phyloP scores from a whole-genome alignment of 1,140 invertebrate species.

The Gerris buenoi region DNA sequence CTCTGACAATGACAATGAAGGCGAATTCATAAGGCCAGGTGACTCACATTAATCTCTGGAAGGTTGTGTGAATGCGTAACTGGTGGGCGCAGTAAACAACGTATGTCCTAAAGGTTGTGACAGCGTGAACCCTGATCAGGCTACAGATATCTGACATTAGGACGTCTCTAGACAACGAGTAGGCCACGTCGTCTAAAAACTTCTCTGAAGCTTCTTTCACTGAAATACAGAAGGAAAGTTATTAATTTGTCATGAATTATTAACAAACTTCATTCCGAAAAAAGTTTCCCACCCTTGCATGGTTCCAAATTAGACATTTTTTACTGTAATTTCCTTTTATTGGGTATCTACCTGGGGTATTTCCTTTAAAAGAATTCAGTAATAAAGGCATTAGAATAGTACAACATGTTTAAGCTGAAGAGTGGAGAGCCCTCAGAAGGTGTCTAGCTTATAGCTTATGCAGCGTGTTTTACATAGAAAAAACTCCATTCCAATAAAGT shows the following conservation, averaged over 20 bases:
- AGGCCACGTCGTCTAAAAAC: constrained; percentile 71
- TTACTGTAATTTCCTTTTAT: too few relatives aligned
- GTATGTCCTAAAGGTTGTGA: constrained; percentile 66
- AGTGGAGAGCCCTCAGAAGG: too few relatives aligned
- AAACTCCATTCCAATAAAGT: too few relatives aligned
- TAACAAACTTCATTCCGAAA: too few relatives aligned
- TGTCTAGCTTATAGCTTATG: too few relatives aligned
- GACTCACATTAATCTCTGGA: constrained; percentile 55
- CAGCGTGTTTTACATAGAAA: too few relatives aligned
- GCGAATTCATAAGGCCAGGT: constrained; percentile 2
- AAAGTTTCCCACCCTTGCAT: too few relatives aligned
- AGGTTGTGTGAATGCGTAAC: constrained; percentile 59
- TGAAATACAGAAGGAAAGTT: constrained; percentile 30
- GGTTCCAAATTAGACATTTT: too few relatives aligned
- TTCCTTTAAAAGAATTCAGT: too few relatives aligned
- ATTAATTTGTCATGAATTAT: constrained; percentile 9
- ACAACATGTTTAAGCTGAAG: too few relatives aligned
- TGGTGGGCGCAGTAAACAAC: constrained; percentile 84
- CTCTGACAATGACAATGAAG: neutral
- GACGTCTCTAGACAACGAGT: constrained; percentile 73
- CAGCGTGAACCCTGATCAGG: constrained; percentile 62
- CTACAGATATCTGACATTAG: constrained; percentile 64
- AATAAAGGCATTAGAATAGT: too few relatives aligned
- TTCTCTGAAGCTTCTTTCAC: constrained; percentile 61
- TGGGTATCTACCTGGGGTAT: too few relatives aligned